Evolutionary conservation across 2,888 invertebrate species (phyloP).

Genomic region (Euclidia mi): DNA sequence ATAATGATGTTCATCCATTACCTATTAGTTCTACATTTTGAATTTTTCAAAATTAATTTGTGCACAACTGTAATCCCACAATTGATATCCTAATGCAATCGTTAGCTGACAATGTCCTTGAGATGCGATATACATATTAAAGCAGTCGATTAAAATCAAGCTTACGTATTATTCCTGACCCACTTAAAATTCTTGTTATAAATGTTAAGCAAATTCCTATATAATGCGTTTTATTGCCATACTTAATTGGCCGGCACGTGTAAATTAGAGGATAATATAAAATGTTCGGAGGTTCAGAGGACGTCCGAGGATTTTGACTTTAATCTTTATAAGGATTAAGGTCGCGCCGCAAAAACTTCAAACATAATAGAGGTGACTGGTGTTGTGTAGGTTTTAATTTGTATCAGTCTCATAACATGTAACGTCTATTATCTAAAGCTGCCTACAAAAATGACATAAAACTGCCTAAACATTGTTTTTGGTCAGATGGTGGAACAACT

Average conservation of each 20-base stretch:
- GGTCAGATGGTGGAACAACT: no score
- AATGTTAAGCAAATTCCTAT: constrained; percentile 67
- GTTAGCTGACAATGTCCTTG: constrained; percentile 2
- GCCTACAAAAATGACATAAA: neutral
- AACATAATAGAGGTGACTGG: constrained; percentile 57
- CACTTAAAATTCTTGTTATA: constrained; percentile 62
- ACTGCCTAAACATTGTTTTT: no score
- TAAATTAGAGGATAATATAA: constrained; percentile 80
- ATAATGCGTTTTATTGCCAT: constrained; percentile 71
- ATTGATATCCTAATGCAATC: neutral
- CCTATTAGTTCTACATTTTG: no score
- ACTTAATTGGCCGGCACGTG: constrained; percentile 81
- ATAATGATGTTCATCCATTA: no score
- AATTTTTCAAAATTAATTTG: no score
- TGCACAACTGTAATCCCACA: no score
- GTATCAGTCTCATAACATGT: constrained; percentile 24
- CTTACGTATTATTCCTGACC: constrained; percentile 50
- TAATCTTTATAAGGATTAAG: constrained; percentile 72
- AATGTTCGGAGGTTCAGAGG: constrained; percentile 66
- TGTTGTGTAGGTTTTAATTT: constrained; percentile 55
- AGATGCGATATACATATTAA: constrained; percentile 8
- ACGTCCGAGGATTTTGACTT: constrained; percentile 68
- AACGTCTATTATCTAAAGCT: constrained; percentile 14
- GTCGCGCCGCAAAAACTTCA: constrained; percentile 67
- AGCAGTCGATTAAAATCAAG: constrained; percentile 36